Conservation (phyloP, 2,888 invertebrate genomes). For the Oxycera nigricornis region DNA sequence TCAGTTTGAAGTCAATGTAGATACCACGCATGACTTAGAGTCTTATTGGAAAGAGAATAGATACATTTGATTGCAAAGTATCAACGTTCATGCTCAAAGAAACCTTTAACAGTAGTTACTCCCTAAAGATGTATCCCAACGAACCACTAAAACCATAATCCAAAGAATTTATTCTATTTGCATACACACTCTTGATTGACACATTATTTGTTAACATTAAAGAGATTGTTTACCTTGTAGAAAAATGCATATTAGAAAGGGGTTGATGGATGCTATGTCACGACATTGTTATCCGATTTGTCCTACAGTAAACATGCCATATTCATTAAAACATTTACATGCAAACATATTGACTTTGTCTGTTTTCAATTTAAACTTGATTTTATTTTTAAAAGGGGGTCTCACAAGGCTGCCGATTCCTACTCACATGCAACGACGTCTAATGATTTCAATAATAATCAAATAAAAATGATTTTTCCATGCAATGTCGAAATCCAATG, state of each 20-base stretch:
- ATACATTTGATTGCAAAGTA: no score
- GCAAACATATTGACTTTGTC: neutral
- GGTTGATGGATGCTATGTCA: neutral
- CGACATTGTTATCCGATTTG: neutral
- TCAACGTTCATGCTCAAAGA: neutral
- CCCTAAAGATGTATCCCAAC: neutral
- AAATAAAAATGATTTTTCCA: conserved; percentile 40
- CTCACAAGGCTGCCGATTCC: neutral
- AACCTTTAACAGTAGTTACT: neutral
- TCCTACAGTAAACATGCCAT: neutral
- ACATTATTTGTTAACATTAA: conserved; percentile 18
- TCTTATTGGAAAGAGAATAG: neutral
- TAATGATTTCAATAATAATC: conserved; percentile 42
- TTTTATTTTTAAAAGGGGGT: neutral
- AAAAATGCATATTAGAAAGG: neutral
- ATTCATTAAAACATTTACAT: neutral
- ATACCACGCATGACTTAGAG: neutral
- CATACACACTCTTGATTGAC: conserved; percentile 15
- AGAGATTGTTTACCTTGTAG: neutral
- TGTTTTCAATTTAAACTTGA: neutral
- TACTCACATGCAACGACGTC: neutral
- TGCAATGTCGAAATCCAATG: no score
- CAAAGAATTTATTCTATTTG: neutral
- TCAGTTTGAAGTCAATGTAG: no score
- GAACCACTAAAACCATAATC: neutral